Evolutionary conservation across 2,113 vertebrate genomes (phyloP).

Genomic region (Aleadryas rufinucha): DNA sequence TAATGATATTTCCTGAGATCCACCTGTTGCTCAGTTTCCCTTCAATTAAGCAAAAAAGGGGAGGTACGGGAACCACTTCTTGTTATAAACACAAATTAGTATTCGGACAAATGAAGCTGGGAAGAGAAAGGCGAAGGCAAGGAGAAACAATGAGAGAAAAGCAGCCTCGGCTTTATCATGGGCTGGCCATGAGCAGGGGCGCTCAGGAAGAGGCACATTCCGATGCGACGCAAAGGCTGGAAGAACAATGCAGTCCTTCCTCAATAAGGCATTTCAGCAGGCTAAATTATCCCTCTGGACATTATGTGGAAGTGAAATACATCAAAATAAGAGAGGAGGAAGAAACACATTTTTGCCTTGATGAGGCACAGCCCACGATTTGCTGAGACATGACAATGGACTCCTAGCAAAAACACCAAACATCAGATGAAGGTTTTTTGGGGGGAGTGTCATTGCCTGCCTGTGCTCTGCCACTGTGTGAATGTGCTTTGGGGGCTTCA

Average conservation of each 20-base stretch:
- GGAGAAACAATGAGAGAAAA: conserved; percentile 29
- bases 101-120: neutral
- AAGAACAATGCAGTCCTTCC: conserved; percentile 55
- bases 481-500: neutral
- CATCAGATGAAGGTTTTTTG: neutral
- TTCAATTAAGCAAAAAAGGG: conserved; percentile 48
- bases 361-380: neutral
- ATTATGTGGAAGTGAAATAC: conserved; percentile 59
- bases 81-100: conserved; percentile 57
- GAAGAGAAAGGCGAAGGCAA: neutral
- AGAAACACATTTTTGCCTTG: conserved; percentile 59
- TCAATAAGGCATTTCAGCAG: conserved; percentile 52
- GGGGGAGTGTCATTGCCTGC: neutral
- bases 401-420: neutral
- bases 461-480: neutral
- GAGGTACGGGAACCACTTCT: conserved; percentile 9
- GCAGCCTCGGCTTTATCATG: conserved; percentile 14
- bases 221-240: neutral
- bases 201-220: conserved; percentile 56
- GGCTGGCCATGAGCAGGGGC: neutral
- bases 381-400: conserved; percentile 13
- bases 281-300: conserved; percentile 61
- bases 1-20: conserved; percentile 57
- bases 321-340: conserved; percentile 60
- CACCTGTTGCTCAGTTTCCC: conserved; percentile 60